Percentiles rank a stretch among this genome's conserved stretches.
Conservation (phyloP, 2,113 vertebrate genomes). For the Struthidea cinerea region DNA sequence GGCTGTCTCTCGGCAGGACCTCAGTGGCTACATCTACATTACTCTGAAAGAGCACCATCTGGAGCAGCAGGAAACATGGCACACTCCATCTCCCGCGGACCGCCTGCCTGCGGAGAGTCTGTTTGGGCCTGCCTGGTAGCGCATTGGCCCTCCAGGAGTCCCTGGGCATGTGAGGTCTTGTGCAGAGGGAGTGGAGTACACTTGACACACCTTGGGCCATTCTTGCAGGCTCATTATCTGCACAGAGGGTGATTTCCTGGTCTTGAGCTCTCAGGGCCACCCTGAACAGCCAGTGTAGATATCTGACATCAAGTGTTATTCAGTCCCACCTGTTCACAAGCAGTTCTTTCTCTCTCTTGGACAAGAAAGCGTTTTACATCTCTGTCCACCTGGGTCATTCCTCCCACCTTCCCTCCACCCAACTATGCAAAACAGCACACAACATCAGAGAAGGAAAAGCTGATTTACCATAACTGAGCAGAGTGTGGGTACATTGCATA, state of each 20-base stretch:
- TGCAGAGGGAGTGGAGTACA: neutral
- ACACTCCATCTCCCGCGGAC: neutral
- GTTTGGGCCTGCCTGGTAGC: neutral
- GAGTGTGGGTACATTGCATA: neutral
- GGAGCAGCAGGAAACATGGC: conserved; percentile 15
- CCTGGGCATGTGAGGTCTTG: neutral
- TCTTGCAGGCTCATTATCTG: conserved; percentile 3
- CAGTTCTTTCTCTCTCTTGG: neutral
- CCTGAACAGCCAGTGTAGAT: neutral
- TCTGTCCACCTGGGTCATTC: neutral
- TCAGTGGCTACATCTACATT: neutral
- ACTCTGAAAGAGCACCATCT: conserved; percentile 46
- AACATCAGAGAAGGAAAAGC: neutral
- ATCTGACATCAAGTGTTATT: neutral
- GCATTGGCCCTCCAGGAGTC: neutral
- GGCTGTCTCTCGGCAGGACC: neutral
- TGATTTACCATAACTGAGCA: neutral
- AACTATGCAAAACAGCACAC: neutral
- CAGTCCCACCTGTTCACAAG: neutral
- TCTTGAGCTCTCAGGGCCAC: neutral
- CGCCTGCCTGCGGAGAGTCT: conserved; percentile 3
- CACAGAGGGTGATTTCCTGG: conserved; percentile 18
- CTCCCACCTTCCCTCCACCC: neutral
- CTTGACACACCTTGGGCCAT: neutral
- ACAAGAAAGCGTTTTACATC: neutral